phyloP scores from a whole-genome alignment of 2,888 invertebrate species.

The Aelia acuminata region DNA sequence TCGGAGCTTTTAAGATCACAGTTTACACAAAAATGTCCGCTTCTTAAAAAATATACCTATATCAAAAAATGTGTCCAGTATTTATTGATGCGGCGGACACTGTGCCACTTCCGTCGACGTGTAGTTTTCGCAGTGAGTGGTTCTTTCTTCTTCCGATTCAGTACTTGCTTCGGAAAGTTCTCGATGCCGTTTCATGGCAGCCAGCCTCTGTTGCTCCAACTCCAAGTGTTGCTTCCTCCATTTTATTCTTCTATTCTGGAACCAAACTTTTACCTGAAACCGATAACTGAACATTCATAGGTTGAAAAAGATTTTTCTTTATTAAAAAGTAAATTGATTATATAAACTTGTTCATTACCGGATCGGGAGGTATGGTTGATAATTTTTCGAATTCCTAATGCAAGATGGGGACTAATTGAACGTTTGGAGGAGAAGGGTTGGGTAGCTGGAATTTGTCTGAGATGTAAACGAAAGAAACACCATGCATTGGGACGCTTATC shows the following conservation, averaged over 20 bases:
- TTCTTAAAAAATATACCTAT: conserved; percentile 40
- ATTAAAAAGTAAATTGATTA: conserved; percentile 5
- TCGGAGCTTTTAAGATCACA: conserved; percentile 53
- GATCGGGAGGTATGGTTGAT: too few relatives aligned
- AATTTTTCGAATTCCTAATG: too few relatives aligned
- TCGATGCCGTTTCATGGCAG: conserved; percentile 72
- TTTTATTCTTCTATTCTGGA: conserved; percentile 93
- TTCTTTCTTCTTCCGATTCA: conserved; percentile 62
- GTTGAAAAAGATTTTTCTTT: conserved; percentile 44
- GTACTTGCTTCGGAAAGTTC: conserved; percentile 63
- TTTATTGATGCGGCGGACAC: conserved; percentile 51
- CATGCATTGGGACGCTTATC: too few relatives aligned
- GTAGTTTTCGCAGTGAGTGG: conserved; percentile 49
- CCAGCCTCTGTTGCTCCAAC: conserved; percentile 89
- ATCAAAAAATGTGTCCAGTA: not conserved
- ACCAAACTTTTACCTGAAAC: conserved; percentile 88
- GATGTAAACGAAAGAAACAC: too few relatives aligned
- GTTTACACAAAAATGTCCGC: conserved; percentile 42
- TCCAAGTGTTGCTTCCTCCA: conserved; percentile 96
- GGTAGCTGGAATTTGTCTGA: too few relatives aligned
- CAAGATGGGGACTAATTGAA: not conserved
- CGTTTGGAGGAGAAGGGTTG: not conserved
- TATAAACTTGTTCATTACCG: not conserved
- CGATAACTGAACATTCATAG: conserved; percentile 55
- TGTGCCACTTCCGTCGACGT: not conserved